Evolutionary conservation across 2,797 vertebrate species (phyloP).

Genomic region (Betta splendens): DNA sequence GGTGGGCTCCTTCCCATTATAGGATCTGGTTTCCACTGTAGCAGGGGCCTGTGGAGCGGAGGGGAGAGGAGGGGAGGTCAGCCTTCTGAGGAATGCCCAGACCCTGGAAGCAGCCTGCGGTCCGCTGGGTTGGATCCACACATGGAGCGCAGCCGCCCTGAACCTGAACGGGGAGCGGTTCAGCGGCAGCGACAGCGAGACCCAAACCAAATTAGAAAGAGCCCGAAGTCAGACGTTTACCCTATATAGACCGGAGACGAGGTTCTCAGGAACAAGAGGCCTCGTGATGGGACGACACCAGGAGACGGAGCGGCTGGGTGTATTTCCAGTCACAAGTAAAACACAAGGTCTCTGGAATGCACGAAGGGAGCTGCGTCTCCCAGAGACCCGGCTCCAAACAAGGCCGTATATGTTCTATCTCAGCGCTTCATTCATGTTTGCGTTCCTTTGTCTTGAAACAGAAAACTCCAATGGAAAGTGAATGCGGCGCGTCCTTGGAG

Average conservation of each 20-base stretch:
- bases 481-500: conserved; percentile 45
- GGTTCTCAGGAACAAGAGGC: conserved; percentile 28
- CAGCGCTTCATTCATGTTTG: conserved; percentile 6
- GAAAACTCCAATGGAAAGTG: conserved; percentile 27
- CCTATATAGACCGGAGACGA: conserved; percentile 11
- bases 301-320: conserved; percentile 37
- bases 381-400: conserved; percentile 62
- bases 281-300: conserved; percentile 4
- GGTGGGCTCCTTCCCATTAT: conserved; percentile 75
- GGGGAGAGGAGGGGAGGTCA: conserved; percentile 43
- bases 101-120: conserved; percentile 44
- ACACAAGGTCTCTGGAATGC: conserved; percentile 68
- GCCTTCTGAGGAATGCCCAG: conserved; percentile 55
- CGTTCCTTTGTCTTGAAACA: conserved; percentile 10
- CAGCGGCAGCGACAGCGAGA: conserved; percentile 25
- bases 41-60: conserved; percentile 60
- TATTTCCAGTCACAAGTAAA: conserved; percentile 62
- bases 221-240: conserved; percentile 25
- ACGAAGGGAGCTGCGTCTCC: conserved; percentile 47
- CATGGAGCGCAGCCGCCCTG: conserved; percentile 41
- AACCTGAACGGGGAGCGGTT: conserved; percentile 34
- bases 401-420: conserved; percentile 64
- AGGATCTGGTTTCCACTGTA: conserved; percentile 75
- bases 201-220: conserved; percentile 35
- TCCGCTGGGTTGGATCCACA: conserved; percentile 33